phyloP scores from a whole-genome alignment of 2,113 vertebrate species.

The Odobenus rosmarus region DNA sequence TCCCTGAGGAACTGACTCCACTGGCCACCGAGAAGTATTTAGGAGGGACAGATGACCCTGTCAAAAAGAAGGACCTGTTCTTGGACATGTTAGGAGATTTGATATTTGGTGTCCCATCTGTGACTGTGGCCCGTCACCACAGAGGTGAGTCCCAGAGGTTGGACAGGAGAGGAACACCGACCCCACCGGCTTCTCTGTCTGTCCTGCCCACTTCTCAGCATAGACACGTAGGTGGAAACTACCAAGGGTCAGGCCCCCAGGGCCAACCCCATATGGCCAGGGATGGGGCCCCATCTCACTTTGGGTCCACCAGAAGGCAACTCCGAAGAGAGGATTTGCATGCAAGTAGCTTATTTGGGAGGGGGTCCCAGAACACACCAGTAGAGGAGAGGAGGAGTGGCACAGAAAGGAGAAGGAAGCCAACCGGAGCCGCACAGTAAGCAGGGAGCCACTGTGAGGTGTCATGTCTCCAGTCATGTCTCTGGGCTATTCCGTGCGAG shows the following conservation, averaged over 20 bases:
- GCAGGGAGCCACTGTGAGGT: rapidly evolving
- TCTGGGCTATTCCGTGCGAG: background rate
- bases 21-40: constrained; percentile 63
- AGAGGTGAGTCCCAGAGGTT: constrained; percentile 61
- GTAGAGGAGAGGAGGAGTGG: too few species aligned
- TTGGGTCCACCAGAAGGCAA: background rate
- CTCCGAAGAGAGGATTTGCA: background rate
- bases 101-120: background rate
- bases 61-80: constrained; percentile 64
- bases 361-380: background rate
- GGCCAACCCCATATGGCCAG: too few species aligned
- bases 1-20: constrained; percentile 35
- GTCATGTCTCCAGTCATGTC: background rate
- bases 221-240: rapidly evolving
- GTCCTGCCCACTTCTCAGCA: background rate
- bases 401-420: background rate
- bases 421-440: rapidly evolving
- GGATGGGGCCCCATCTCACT: rapidly evolving
- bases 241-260: background rate
- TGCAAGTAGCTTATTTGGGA: background rate
- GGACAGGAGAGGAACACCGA: rapidly evolving
- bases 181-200: rapidly evolving
- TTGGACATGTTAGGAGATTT: constrained; percentile 53
- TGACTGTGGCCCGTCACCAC: constrained; percentile 32
- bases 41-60: constrained; percentile 46